Evolutionary conservation across 2,888 invertebrate species (phyloP), one percentile per base, ranked within the genome.

Genomic region (Pristionchus maxplancki): DNA sequence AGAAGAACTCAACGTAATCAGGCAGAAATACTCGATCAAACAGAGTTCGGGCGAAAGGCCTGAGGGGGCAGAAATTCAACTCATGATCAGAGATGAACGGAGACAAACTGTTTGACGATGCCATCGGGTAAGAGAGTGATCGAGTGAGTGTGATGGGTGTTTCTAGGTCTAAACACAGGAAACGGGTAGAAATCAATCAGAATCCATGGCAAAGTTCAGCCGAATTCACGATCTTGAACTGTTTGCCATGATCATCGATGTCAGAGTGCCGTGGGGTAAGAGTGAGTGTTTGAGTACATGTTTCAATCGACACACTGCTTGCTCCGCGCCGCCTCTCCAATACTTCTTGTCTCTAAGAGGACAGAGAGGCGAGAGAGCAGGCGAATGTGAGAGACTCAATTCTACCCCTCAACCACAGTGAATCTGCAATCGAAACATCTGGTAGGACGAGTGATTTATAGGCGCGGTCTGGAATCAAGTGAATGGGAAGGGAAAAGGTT

Each of bases 251-350:
- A 11, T 44, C 44, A 44, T 44, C 44, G n/a, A n/a, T n/a, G n/a
- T 44, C 44, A 44, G 6, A 11, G 4, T 58, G 53, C 53, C 53
- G 4, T 17, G 24, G 20, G 53, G 53, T 31, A 28, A 64, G 31
- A 31, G 64, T 31, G 31, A 31, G 31, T 64, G 64, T 64, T 64
- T 64, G 64, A 64, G 64, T 64, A 58, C 58, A 64, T 64, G 64
- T 64, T 64, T 64, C 64, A 64, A 64, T 64, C 64, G 64, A 15
- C 28, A 9, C n/a, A 31, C 15, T 64, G 62, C 62, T 64, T 64
- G 64, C 34, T 15, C 64, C 64, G 64, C 64, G 64, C 64, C 31
- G 15, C 8, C 64, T 31, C 64, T 64, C 64, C n/a, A n/a, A n/a
- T 58, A 58, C 24, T 17, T 58, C 24, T n/a, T 8, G 58, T 58